Conservation (phyloP, 1,140 invertebrate genomes). For the Delia radicum region DNA sequence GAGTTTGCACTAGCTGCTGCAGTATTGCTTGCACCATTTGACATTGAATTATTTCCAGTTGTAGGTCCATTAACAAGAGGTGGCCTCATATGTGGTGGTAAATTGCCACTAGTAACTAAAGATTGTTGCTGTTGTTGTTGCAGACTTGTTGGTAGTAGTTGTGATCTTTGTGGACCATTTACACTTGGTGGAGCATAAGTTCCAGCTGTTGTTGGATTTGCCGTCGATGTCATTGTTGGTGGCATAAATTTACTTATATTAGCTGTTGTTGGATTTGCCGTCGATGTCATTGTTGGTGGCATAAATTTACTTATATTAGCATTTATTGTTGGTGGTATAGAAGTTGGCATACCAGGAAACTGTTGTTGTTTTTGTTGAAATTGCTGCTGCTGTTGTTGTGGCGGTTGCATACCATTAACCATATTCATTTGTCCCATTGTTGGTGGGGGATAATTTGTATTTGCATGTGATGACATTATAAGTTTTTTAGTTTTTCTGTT, state of each 20-base stretch:
- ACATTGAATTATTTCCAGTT: conserved; percentile 27
- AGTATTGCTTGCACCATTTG: conserved; percentile 34
- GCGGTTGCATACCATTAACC: conserved; percentile 37
- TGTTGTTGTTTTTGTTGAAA: conserved; percentile 28
- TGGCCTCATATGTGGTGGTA: conserved; percentile 40
- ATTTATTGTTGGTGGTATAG: conserved; percentile 34
- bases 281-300: conserved; percentile 34
- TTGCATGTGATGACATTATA: conserved; percentile 43
- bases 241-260: conserved; percentile 45
- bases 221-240: conserved; percentile 27
- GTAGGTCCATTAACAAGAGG: conserved; percentile 36
- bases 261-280: conserved; percentile 33
- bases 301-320: conserved; percentile 42
- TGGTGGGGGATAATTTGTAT: conserved; percentile 44
- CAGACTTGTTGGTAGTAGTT: neutral
- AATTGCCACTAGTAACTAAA: conserved; percentile 31
- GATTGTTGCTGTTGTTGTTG: neutral
- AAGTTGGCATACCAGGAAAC: conserved; percentile 22
- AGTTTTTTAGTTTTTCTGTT: neutral
- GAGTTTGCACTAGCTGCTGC: conserved; percentile 41
- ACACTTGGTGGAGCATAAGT: conserved; percentile 1
- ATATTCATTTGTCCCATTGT: conserved; percentile 36
- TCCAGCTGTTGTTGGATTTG: conserved; percentile 17
- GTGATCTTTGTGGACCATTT: conserved; percentile 24
- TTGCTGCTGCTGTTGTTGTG: conserved; percentile 15